Evolutionary conservation across 92 coral and sea anemone genomes (phyloP), one percentile per base, ranked within the genome.

Genomic region (Zoanthus gigantus): DNA sequence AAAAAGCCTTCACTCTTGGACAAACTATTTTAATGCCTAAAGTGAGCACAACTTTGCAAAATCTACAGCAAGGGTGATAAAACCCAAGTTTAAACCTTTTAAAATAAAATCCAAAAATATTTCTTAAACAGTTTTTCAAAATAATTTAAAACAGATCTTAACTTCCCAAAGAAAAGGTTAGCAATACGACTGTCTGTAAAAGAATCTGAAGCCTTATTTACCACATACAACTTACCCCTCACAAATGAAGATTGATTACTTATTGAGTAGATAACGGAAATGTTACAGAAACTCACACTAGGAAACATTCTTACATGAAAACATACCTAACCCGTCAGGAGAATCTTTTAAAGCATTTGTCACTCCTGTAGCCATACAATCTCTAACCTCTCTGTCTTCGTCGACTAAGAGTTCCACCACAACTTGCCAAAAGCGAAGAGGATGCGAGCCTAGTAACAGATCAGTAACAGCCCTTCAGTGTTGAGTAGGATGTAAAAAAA

Each of bases 331-430:
- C 46, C 28, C 74, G n/a, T 45, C 58, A 28, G 75, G 11, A 28
- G 42, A 29, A 65, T 66, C 74, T 45, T 28, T 58, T 0, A 28
- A 30, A 67, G 31, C 10, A 7, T 45, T 46, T 31, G 37, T 18
- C 14, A 81, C 6, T 10, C 85, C 75, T 6, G 61, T 32, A 10
- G 85, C 85, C 85, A 81, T 65, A 66, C 85, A 81, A 15, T 81
- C 74, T 71, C 85, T 81, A 42, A 81, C 85, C 63, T 81, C 85
- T 30, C 14, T 66, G 58, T 81, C 85, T 18, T 81, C 85, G 29
- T 81, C 85, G 28, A 65, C 18, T 29, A 81, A 44, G 15, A 81
- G 85, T 45, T 66, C 17, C 31, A 81, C n/a, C 45, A 81, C 75
- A 17, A 53, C 74, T 66, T 50, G 63, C 82, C 82, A 87, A 63